phyloP scores from a whole-genome alignment of 2,888 invertebrate species.

The Caenorhabditis auriculariae region DNA sequence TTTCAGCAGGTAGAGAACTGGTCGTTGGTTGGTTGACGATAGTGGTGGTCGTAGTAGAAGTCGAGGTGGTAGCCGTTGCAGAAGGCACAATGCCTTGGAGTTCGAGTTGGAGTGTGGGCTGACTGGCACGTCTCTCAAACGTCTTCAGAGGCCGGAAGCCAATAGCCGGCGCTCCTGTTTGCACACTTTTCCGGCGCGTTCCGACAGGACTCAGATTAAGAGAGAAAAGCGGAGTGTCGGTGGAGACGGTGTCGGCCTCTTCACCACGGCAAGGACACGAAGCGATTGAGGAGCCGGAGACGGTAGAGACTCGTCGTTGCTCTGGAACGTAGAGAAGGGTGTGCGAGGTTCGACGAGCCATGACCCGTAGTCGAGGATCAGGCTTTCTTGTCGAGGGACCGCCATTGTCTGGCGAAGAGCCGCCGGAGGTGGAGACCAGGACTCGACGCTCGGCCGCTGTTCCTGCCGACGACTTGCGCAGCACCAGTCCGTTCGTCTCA shows the following conservation, averaged over 20 bases:
- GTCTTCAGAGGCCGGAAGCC: slow-evolving; percentile 52
- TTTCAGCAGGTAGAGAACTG: slow-evolving; percentile 25
- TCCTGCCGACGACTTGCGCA: neutral
- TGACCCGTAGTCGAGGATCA: slow-evolving; percentile 38
- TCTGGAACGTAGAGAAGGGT: slow-evolving; percentile 58
- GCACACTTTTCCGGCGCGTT: slow-evolving; percentile 49
- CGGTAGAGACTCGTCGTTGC: slow-evolving; percentile 48
- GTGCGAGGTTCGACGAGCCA: slow-evolving; percentile 49
- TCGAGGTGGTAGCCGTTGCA: no score
- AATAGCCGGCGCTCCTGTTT: slow-evolving; percentile 58
- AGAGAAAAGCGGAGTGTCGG: slow-evolving; percentile 21
- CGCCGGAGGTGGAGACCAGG: slow-evolving; percentile 10
- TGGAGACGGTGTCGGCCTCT: slow-evolving; percentile 25
- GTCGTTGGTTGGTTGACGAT: neutral
- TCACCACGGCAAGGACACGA: slow-evolving; percentile 53
- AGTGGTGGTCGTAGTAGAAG: no score
- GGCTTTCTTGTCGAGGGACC: slow-evolving; percentile 39
- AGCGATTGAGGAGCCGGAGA: slow-evolving; percentile 50
- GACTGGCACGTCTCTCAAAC: slow-evolving; percentile 57
- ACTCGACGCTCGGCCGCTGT: slow-evolving; percentile 14
- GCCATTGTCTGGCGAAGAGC: slow-evolving; percentile 3
- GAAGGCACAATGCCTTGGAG: no score
- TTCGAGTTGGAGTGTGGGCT: slow-evolving; percentile 39
- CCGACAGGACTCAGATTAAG: slow-evolving; percentile 34
- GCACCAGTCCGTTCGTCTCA: slow-evolving; percentile 20